phyloP scores from a whole-genome alignment of 2,888 invertebrate species.

The Platycheirus rosarum region DNA sequence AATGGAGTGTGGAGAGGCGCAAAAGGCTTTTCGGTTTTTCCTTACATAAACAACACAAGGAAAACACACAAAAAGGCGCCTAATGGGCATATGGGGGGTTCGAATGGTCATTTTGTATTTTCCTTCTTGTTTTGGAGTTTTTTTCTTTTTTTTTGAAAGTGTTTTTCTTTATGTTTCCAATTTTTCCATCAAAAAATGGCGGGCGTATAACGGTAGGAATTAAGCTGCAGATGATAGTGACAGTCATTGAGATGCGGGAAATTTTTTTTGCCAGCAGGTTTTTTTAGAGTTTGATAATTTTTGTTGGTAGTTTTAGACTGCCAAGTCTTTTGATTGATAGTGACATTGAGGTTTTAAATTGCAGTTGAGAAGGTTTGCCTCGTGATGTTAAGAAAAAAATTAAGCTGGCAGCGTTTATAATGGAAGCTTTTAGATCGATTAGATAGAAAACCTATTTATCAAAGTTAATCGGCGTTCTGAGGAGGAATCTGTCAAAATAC shows the following conservation, averaged over 20 bases:
- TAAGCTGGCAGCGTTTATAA: neutral
- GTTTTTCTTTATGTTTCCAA: conserved; percentile 34
- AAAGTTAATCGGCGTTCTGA: conserved; percentile 3
- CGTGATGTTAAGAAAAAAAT: conserved; percentile 5
- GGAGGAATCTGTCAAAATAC: too few relatives aligned
- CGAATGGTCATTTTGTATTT: conserved; percentile 58
- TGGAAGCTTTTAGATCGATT: neutral
- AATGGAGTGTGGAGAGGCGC: conserved; percentile 38
- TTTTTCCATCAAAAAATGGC: conserved; percentile 60
- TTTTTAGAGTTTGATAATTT: conserved; percentile 23
- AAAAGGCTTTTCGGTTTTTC: conserved; percentile 52
- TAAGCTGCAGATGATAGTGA: conserved; percentile 59
- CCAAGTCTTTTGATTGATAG: conserved; percentile 65
- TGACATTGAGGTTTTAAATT: conserved; percentile 69
- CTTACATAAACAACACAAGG: conserved; percentile 37
- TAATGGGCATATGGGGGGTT: conserved; percentile 55
- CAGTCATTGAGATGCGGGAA: conserved; percentile 69
- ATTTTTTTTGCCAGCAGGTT: conserved; percentile 15
- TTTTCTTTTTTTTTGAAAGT: conserved; percentile 41
- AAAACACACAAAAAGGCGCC: conserved; percentile 41
- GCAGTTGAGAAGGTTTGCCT: conserved; percentile 15
- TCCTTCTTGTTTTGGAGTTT: conserved; percentile 5
- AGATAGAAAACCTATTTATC: neutral
- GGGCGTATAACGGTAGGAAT: conserved; percentile 25
- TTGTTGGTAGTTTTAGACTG: neutral